Evolutionary conservation across 2,888 invertebrate species (phyloP).

Genomic region (Tyria jacobaeae): DNA sequence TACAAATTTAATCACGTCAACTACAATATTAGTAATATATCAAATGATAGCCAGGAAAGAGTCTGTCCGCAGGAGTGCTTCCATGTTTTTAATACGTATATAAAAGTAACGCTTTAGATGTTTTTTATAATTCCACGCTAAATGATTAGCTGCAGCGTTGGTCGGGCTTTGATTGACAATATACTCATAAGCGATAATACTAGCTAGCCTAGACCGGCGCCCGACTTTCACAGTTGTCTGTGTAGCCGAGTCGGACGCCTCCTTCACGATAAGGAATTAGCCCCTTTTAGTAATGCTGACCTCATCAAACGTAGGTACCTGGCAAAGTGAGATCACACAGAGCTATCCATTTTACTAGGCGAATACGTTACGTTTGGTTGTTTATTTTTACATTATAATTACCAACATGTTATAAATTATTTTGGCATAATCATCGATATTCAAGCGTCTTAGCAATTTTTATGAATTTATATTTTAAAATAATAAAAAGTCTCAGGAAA

Average conservation of each 20-base stretch:
- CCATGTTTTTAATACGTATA: constrained; percentile 83
- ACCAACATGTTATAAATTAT: constrained; percentile 1
- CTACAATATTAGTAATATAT: constrained; percentile 42
- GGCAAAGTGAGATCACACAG: constrained; percentile 59
- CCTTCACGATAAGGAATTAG: constrained; percentile 42
- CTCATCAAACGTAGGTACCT: constrained; percentile 33
- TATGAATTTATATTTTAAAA: not conserved
- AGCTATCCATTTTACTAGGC: constrained; percentile 61
- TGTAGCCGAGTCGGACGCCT: constrained; percentile 28
- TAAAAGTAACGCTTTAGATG: constrained; percentile 75
- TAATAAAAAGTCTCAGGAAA: not conserved
- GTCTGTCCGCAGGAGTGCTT: constrained; percentile 86
- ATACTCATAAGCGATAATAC: constrained; percentile 59
- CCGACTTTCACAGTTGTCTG: constrained; percentile 5
- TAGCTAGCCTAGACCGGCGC: constrained; percentile 49
- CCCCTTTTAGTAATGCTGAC: constrained; percentile 36
- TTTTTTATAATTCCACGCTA: constrained; percentile 72
- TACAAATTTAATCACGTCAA: constrained; percentile 20
- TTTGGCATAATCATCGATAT: not conserved
- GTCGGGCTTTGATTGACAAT: constrained; percentile 75
- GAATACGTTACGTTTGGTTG: constrained; percentile 30
- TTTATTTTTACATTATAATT: constrained; percentile 25
- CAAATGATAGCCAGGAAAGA: constrained; percentile 75
- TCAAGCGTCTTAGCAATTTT: not conserved
- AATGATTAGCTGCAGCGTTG: constrained; percentile 59